A percentile compares a stretch with the other conserved stretches of the same genome.
Conservation (phyloP, 2,797 vertebrate genomes). For the Ctenosaura bakeri region DNA sequence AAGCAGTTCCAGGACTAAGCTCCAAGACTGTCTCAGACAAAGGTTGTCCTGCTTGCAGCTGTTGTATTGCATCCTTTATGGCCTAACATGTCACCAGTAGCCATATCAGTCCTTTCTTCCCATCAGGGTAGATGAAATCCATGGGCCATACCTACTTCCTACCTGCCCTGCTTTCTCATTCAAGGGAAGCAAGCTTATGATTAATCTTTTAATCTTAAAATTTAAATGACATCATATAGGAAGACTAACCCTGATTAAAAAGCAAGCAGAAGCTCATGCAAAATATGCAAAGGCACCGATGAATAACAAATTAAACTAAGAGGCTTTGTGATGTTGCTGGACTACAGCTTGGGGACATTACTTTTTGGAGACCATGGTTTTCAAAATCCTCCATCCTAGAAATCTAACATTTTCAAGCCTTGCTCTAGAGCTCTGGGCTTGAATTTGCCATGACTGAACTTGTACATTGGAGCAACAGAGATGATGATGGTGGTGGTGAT, state of each 20-base stretch:
- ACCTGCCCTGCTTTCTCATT: background rate
- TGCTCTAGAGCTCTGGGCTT: background rate
- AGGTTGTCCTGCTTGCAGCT: no score
- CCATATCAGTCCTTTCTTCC: background rate
- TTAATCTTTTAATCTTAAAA: conserved; percentile 19
- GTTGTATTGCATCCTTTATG: no score
- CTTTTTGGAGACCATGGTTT: no score
- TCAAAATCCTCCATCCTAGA: no score
- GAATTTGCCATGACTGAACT: background rate
- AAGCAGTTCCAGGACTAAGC: no score
- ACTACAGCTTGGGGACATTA: no score
- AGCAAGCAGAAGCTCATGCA: conserved; percentile 19
- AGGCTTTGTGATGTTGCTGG: background rate
- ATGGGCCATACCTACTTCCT: background rate
- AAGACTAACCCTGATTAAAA: conserved; percentile 32
- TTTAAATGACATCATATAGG: conserved; percentile 12
- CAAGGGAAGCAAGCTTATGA: background rate
- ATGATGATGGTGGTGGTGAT: no score
- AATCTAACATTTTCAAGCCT: no score
- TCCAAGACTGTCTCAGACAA: no score
- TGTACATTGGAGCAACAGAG: background rate
- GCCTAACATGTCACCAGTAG: no score
- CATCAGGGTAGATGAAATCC: background rate
- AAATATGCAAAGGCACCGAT: background rate
- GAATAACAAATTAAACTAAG: conserved; percentile 4